Conservation (phyloP, 2,888 invertebrate species). For the Dilophus febrilis region DNA sequence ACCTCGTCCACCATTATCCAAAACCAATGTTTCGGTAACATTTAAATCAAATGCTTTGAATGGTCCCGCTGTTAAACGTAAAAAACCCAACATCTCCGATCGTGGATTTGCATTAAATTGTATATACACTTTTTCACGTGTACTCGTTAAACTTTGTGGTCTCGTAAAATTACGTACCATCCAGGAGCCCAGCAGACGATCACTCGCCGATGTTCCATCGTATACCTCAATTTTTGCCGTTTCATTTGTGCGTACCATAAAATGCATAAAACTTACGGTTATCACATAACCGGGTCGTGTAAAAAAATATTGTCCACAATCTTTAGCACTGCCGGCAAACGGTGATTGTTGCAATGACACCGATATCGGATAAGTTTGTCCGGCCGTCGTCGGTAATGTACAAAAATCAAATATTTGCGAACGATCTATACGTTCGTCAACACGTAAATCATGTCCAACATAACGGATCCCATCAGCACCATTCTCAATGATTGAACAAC, state of each 20-base stretch:
- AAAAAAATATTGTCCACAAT: constrained; percentile 65
- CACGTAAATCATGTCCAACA: constrained; percentile 61
- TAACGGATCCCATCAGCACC: constrained; percentile 83
- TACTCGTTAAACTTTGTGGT: constrained; percentile 76
- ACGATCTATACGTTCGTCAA: constrained; percentile 56
- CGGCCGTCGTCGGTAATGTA: constrained; percentile 61
- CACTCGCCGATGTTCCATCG: constrained; percentile 55
- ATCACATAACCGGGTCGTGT: constrained; percentile 62
- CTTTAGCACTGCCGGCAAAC: constrained; percentile 49
- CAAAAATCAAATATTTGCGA: constrained; percentile 71
- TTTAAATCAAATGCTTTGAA: constrained; percentile 73
- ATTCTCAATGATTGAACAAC: constrained; percentile 64
- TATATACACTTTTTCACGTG: constrained; percentile 61
- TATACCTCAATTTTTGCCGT: constrained; percentile 59
- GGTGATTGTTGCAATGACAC: constrained; percentile 65
- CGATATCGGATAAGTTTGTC: constrained; percentile 75
- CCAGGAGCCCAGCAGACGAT: constrained; percentile 53
- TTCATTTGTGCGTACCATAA: constrained; percentile 57
- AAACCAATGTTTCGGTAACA: constrained; percentile 66
- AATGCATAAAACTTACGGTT: constrained; percentile 70
- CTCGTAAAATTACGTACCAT: constrained; percentile 67
- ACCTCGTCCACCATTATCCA: constrained; percentile 88
- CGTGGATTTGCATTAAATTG: constrained; percentile 57
- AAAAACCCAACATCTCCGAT: constrained; percentile 56
- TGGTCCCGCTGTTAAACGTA: constrained; percentile 60